Base-by-base conservation (phyloP, 2,113 vertebrate species). In the Indicator indicator region DNA sequence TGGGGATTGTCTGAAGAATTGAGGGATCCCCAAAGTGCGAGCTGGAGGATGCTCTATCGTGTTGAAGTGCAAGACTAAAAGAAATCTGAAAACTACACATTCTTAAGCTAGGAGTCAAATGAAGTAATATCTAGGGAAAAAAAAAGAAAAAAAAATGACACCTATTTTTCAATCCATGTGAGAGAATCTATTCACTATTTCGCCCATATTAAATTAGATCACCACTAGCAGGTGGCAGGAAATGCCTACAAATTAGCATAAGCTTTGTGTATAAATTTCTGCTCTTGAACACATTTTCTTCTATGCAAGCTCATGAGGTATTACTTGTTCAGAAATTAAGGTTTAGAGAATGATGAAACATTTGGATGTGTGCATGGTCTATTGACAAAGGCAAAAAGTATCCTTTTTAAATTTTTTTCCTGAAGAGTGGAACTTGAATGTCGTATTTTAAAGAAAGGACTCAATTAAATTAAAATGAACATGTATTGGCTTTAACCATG, bases 371-470 rank as follows among this genome's bases (percentile, higher is more conserved):
- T 90, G 62, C 87, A 74, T 17, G 68, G 16, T 83, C 21, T 75
- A 48, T 62, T 93, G 21, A 79, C 38, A 89, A 84, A 93, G 36
- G 28, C 6, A 15, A 60, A 86, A 92, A 89, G 11, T 52, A 80
- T 30, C 26, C 33, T 46, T 93, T 94, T 55, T 55, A 88, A 52
- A 50, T 64, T 16, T 73, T 92, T 96, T 93, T 95, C 17, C 26
- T 44, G 48, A 94, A 85, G 38, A 88, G 38, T 69, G 65, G 21
- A 93, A 95, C 79, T 48, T 76, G 32, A 76, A 95, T 94, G 59
- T 54, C 54, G 48, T 93, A 83, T 94, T 94, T 86, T 76, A 46
- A 89, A 79, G 58, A 76, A 95, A 95, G 62, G 6, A 54, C 73
- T 89, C 26, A 33, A 62, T 62, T 82, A 68, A 89, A 83, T 77